Conservation (phyloP, 2,797 vertebrate genomes). For the Epinephelus malabaricus region DNA sequence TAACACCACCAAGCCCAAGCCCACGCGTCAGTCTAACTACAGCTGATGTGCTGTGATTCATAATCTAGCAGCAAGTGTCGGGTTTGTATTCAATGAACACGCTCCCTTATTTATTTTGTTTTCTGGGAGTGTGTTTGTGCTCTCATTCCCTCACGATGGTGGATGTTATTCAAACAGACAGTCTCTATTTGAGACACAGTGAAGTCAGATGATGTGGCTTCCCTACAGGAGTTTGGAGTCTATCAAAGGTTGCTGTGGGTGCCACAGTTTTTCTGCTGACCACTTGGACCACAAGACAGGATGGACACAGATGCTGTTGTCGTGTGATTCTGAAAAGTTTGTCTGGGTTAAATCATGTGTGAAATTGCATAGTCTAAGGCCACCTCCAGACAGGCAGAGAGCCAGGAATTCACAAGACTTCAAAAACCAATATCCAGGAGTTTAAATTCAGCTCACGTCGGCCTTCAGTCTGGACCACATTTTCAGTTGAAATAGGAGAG, state of each 20-base stretch:
- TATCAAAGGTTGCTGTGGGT: neutral
- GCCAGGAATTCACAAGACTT: slow-evolving; percentile 42
- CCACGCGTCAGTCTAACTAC: slow-evolving; percentile 11
- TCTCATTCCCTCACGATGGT: neutral
- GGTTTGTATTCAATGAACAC: slow-evolving; percentile 13
- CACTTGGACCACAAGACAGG: slow-evolving; percentile 5
- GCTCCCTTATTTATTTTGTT: slow-evolving; percentile 23
- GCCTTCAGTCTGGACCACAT: slow-evolving; percentile 17
- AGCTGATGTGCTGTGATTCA: slow-evolving; percentile 46
- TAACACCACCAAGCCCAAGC: slow-evolving; percentile 18
- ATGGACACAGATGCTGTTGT: slow-evolving; percentile 17
- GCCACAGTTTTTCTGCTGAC: slow-evolving; percentile 13
- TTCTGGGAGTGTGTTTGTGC: neutral
- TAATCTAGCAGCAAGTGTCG: neutral
- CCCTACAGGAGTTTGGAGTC: neutral
- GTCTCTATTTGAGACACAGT: neutral
- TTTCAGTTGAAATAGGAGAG: slow-evolving; percentile 2
- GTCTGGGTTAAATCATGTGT: slow-evolving; percentile 54
- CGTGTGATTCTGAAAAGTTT: slow-evolving; percentile 36
- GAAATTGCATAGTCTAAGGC: slow-evolving; percentile 49
- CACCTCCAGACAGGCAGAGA: slow-evolving; percentile 17
- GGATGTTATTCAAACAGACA: slow-evolving; percentile 20
- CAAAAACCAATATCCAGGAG: slow-evolving; percentile 44
- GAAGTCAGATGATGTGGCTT: slow-evolving; percentile 5
- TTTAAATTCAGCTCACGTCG: slow-evolving; percentile 47